Evolutionary conservation across 2,888 invertebrate species (phyloP).

Genomic region (Cephus nigrinus): DNA sequence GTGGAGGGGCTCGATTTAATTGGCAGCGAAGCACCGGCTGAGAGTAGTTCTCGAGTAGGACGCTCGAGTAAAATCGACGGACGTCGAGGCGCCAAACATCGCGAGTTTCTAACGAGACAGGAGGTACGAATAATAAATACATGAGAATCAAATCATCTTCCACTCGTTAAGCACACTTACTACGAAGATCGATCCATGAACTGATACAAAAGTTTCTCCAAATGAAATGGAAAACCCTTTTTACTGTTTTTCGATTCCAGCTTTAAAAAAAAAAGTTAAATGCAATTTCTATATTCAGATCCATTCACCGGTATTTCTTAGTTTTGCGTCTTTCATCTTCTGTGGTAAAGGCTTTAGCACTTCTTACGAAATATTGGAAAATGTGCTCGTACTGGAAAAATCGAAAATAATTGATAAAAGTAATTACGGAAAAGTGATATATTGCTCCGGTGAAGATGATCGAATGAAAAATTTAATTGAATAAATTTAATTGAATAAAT

Average conservation of each 20-base stretch:
- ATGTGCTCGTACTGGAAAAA: neutral
- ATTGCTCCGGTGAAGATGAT: neutral
- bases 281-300: neutral
- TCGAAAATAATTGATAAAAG: neutral
- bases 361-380: neutral
- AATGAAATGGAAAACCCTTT: conserved; percentile 1
- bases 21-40: neutral
- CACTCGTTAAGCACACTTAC: neutral
- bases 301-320: neutral
- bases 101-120: neutral
- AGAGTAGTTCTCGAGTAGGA: neutral
- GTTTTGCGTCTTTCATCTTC: neutral
- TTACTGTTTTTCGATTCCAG: neutral
- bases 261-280: neutral
- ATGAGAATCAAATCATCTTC: neutral
- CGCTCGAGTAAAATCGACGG: neutral
- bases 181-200: neutral
- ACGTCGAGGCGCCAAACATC: neutral
- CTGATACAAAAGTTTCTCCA: neutral
- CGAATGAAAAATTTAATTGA: neutral
- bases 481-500: neutral
- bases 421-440: neutral
- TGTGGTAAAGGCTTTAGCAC: neutral
- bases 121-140: neutral
- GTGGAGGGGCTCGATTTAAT: neutral